phyloP scores from a whole-genome alignment of 2,113 vertebrate species.

The Amia ocellicauda region DNA sequence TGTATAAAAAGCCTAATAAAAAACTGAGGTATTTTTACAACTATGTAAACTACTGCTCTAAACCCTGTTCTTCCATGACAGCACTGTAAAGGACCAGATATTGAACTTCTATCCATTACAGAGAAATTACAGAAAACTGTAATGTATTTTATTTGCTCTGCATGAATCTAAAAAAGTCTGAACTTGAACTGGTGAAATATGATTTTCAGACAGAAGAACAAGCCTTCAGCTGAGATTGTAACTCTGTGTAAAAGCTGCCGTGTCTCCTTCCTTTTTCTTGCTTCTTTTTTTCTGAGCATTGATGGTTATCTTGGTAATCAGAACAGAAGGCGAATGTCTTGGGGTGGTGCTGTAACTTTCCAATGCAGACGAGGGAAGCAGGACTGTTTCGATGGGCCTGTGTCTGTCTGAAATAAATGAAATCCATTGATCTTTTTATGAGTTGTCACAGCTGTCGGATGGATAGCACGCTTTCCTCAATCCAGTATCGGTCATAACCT shows the following conservation, averaged over 20 bases:
- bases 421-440: not conserved
- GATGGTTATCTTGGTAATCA: not conserved
- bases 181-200: too few species aligned
- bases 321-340: not conserved
- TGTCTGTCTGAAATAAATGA: not conserved
- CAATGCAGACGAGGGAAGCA: too few species aligned
- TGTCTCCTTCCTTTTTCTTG: not conserved
- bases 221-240: not conserved
- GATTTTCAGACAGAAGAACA: too few species aligned
- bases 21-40: too few species aligned
- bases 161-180: too few species aligned
- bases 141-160: too few species aligned
- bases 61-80: too few species aligned
- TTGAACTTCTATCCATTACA: too few species aligned
- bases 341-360: not conserved
- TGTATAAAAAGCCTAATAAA: too few species aligned
- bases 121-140: too few species aligned
- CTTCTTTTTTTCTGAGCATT: not conserved
- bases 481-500: not conserved
- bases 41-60: too few species aligned
- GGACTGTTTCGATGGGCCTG: not conserved
- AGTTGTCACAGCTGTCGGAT: constrained; percentile 3
- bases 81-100: too few species aligned
- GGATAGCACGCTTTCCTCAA: not conserved
- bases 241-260: not conserved